Evolutionary conservation across 2,113 vertebrate species (phyloP).

Genomic region (Paramisgurnus dabryanus): DNA sequence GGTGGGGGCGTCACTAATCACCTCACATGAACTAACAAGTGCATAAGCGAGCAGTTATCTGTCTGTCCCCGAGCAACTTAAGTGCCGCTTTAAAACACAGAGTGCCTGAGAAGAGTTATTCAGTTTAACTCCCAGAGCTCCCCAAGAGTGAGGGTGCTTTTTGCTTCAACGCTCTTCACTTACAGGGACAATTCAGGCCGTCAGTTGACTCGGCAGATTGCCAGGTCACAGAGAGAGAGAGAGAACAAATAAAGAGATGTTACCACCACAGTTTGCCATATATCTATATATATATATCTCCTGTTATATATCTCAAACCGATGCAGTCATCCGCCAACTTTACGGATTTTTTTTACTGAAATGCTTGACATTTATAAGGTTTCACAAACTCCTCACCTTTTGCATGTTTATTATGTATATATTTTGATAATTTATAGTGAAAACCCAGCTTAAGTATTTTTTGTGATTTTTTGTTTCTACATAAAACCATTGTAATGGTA

Average conservation of each 20-base stretch:
- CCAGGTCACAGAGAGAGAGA: neutral
- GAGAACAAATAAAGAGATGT: neutral
- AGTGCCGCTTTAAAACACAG: constrained; percentile 44
- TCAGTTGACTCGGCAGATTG: constrained; percentile 34
- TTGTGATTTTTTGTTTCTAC: no score
- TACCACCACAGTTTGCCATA: constrained; percentile 5
- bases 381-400: no score
- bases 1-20: constrained; percentile 47
- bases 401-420: no score
- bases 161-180: constrained; percentile 32
- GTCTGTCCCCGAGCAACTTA: constrained; percentile 48
- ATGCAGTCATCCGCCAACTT: no score
- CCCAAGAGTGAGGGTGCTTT: constrained; percentile 30
- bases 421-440: no score
- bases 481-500: no score
- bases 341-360: no score
- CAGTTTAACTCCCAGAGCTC: constrained; percentile 30
- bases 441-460: no score
- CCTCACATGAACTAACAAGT: constrained; percentile 47
- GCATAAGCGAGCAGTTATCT: constrained; percentile 51
- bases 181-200: constrained; percentile 28
- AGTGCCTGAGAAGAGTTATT: constrained; percentile 15
- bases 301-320: neutral
- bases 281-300: neutral
- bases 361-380: no score